Evolutionary conservation across 2,888 invertebrate species (phyloP).

Genomic region (Elmis aenea): DNA sequence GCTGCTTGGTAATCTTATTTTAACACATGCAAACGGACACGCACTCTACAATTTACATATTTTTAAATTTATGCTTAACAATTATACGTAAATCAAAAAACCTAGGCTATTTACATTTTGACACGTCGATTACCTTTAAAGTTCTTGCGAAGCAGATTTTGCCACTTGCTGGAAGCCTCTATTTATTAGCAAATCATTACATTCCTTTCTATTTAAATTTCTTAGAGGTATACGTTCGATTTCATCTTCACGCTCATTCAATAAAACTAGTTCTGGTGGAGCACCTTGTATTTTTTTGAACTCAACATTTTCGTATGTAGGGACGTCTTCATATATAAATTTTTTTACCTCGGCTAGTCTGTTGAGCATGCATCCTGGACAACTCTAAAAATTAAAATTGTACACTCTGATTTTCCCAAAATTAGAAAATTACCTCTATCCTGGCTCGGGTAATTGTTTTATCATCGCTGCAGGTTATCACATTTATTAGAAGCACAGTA

Average conservation of each 20-base stretch:
- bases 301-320: constrained; percentile 55
- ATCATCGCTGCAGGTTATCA: neutral
- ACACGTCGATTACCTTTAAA: too few relatives aligned
- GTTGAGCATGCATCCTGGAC: constrained; percentile 64
- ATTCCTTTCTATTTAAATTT: constrained; percentile 56
- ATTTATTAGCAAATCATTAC: constrained; percentile 58
- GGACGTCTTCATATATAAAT: constrained; percentile 65
- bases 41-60: too few relatives aligned
- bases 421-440: neutral
- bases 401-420: neutral
- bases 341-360: constrained; percentile 60
- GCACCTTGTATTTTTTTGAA: constrained; percentile 65
- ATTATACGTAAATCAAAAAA: too few relatives aligned
- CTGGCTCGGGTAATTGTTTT: neutral
- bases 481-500: neutral
- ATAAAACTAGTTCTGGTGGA: constrained; percentile 58
- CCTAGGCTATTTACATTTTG: too few relatives aligned
- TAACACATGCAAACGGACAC: too few relatives aligned
- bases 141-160: too few relatives aligned
- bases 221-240: constrained; percentile 59
- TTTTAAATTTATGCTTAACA: too few relatives aligned
- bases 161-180: constrained; percentile 51
- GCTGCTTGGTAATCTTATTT: too few relatives aligned
- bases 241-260: constrained; percentile 54
- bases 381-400: constrained; percentile 52